Conservation (phyloP, 2,888 invertebrate genomes). For the Acrocera orbiculus region DNA sequence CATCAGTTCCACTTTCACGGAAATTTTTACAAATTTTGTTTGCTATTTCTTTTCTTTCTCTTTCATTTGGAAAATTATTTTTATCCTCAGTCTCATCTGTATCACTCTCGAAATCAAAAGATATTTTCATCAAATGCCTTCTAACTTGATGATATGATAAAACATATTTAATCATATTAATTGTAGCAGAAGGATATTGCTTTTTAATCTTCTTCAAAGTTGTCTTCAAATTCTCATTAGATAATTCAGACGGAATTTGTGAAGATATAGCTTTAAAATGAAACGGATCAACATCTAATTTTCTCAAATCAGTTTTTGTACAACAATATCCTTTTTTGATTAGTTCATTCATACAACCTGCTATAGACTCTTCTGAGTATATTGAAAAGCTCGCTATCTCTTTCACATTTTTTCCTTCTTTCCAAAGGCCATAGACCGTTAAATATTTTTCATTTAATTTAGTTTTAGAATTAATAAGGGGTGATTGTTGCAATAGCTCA, state of each 20-base stretch:
- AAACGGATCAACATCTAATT: slow-evolving; percentile 6
- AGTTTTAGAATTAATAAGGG: slow-evolving; percentile 5
- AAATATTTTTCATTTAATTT: slow-evolving; percentile 20
- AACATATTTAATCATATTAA: slow-evolving; percentile 22
- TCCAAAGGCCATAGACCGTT: slow-evolving; percentile 26
- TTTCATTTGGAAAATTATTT: too few species aligned
- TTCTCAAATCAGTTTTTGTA: slow-evolving; percentile 6
- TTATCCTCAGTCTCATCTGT: too few species aligned
- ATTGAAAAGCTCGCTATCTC: slow-evolving; percentile 24
- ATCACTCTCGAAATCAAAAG: slow-evolving; percentile 7
- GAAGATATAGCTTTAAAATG: slow-evolving; percentile 7
- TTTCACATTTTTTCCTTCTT: slow-evolving; percentile 21
- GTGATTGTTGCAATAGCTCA: neutral
- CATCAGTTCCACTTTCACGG: too few species aligned
- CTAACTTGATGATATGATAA: slow-evolving; percentile 20
- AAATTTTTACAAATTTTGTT: too few species aligned
- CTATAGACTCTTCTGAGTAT: slow-evolving; percentile 4
- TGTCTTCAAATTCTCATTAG: slow-evolving; percentile 5
- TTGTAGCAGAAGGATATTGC: slow-evolving; percentile 21
- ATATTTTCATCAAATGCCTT: slow-evolving; percentile 16
- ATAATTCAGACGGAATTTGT: neutral
- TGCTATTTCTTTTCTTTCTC: too few species aligned
- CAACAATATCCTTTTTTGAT: slow-evolving; percentile 8
- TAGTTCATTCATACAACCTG: slow-evolving; percentile 4
- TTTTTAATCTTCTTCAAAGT: slow-evolving; percentile 22